phyloP scores from a whole-genome alignment of 2,113 vertebrate genomes.

The Paedocypris sp. region DNA sequence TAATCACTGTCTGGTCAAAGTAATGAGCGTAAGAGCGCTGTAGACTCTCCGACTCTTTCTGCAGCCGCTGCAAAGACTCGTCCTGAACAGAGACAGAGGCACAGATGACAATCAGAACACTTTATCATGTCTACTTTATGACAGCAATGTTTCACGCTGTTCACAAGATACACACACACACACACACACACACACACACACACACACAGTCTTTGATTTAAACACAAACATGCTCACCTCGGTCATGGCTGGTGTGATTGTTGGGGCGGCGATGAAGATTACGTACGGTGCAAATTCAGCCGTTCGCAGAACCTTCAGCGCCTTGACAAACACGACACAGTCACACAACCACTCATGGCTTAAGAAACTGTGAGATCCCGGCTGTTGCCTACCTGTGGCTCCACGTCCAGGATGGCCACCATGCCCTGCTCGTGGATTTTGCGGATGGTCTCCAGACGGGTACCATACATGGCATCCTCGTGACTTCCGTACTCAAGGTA shows the following conservation, averaged over 20 bases:
- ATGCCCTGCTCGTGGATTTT: conserved; percentile 90
- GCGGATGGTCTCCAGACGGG: conserved; percentile 92
- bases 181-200: neutral
- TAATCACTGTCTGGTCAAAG: conserved; percentile 98
- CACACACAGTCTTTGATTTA: conserved; percentile 41
- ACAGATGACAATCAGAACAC: neutral
- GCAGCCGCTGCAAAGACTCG: conserved; percentile 93
- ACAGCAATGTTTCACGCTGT: too few relatives aligned
- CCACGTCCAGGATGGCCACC: conserved; percentile 91
- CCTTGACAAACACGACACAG: conserved; percentile 55
- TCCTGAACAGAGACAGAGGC: conserved; percentile 60
- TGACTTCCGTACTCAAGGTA: conserved; percentile 98
- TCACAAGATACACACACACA: neutral
- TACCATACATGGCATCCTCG: conserved; percentile 98
- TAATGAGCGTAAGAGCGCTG: conserved; percentile 96
- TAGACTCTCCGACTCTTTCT: conserved; percentile 94
- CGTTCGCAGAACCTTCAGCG: conserved; percentile 93
- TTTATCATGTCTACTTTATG: too few relatives aligned
- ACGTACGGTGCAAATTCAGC: conserved; percentile 95
- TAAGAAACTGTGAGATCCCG: too few relatives aligned
- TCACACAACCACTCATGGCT: too few relatives aligned
- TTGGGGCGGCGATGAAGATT: conserved; percentile 93
- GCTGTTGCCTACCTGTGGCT: conserved; percentile 86
- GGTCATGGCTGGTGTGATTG: conserved; percentile 88
- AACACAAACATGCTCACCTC: conserved; percentile 67